phyloP scores from a whole-genome alignment of 2,113 vertebrate genomes.

The Columbina picui region DNA sequence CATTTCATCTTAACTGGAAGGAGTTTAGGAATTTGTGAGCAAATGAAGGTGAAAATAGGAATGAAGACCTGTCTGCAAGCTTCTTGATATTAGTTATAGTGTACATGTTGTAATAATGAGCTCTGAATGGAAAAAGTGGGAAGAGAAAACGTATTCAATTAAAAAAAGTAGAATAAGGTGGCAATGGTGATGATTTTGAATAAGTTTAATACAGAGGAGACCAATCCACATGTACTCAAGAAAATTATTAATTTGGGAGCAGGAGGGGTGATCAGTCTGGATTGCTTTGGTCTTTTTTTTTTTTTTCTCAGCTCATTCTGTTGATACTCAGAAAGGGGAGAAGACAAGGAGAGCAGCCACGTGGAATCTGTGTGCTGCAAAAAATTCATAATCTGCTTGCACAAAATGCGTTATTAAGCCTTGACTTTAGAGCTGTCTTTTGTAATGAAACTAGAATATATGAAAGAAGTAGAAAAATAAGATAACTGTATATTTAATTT shows the following conservation, averaged over 20 bases:
- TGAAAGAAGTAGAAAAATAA: not conserved
- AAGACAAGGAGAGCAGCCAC: not conserved
- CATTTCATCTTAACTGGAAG: not conserved
- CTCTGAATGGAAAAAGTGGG: accelerated
- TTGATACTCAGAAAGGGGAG: not conserved
- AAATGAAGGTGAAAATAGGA: not conserved
- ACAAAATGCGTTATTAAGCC: not conserved
- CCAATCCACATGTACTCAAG: not conserved
- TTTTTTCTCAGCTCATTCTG: not conserved
- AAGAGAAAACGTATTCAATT: not conserved
- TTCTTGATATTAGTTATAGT: not conserved
- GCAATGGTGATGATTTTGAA: not conserved
- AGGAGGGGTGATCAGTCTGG: not conserved
- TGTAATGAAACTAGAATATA: not conserved
- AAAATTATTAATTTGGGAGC: not conserved
- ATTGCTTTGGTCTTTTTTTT: not conserved
- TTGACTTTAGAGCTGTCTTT: not conserved
- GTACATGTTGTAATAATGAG: not conserved
- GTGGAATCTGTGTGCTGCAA: not conserved
- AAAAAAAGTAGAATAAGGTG: not conserved
- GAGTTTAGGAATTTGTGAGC: not conserved
- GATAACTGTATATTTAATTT: not conserved
- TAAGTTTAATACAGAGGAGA: not conserved
- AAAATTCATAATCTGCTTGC: not conserved
- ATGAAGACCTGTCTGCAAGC: not conserved